Conservation (phyloP, 2,797 vertebrate genomes). For the Pterois miles region DNA sequence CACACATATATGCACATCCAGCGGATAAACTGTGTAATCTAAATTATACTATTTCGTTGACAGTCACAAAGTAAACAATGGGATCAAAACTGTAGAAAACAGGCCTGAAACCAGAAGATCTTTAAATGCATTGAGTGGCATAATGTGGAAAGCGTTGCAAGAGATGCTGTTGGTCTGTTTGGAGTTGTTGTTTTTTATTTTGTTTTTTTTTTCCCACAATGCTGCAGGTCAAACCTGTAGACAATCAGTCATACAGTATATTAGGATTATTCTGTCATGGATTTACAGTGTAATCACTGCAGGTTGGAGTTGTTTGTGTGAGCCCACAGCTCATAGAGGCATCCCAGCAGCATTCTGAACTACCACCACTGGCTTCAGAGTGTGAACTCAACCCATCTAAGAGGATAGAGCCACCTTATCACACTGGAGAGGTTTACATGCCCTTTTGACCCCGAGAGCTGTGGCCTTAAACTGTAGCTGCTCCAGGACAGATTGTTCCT, state of each 20-base stretch:
- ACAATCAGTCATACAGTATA: not conserved
- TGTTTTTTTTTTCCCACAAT: not conserved
- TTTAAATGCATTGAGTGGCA: not conserved
- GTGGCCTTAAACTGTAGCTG: conserved; percentile 1
- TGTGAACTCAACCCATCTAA: not conserved
- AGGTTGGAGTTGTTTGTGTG: not conserved
- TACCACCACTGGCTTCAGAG: not conserved
- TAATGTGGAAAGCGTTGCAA: not conserved
- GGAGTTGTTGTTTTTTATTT: not conserved
- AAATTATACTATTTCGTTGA: not conserved
- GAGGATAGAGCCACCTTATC: not conserved
- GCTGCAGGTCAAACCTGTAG: not conserved
- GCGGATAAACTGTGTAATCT: not conserved
- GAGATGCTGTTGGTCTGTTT: not conserved
- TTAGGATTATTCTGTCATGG: not conserved
- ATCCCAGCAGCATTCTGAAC: not conserved
- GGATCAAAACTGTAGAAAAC: not conserved
- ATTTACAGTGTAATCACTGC: not conserved
- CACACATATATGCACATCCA: no score
- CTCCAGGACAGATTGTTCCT: conserved; percentile 10
- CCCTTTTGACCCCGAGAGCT: conserved; percentile 8
- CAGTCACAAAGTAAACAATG: not conserved
- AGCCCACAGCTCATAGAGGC: not conserved
- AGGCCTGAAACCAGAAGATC: not conserved
- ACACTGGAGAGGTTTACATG: conserved; percentile 3